phyloP scores from a whole-genome alignment of 2,888 invertebrate species.

The Eudemis profundana region DNA sequence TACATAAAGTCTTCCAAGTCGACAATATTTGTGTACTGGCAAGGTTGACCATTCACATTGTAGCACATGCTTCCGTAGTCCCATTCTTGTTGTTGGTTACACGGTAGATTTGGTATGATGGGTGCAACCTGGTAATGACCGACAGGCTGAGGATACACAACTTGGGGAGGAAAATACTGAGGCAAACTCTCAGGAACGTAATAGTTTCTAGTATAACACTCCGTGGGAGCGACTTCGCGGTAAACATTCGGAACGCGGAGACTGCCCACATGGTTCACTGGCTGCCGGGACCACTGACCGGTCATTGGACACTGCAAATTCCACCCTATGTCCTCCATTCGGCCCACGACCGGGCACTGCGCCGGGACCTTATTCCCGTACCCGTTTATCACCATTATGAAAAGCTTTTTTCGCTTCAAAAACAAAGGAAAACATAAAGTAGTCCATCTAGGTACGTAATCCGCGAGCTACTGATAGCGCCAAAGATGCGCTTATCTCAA shows the following conservation, averaged over 20 bases:
- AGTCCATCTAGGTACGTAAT: slow-evolving; percentile 80
- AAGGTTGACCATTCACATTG: slow-evolving; percentile 87
- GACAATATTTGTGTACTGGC: slow-evolving; percentile 87
- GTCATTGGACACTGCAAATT: slow-evolving; percentile 68
- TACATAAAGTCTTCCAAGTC: slow-evolving; percentile 92
- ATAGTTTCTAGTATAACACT: slow-evolving; percentile 63
- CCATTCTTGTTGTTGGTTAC: slow-evolving; percentile 82
- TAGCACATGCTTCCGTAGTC: slow-evolving; percentile 88
- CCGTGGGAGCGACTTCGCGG: slow-evolving; percentile 57
- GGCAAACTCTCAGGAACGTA: slow-evolving; percentile 55
- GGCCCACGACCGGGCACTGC: slow-evolving; percentile 65
- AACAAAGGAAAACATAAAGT: slow-evolving; percentile 50
- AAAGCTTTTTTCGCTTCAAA: slow-evolving; percentile 48
- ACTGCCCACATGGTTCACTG: slow-evolving; percentile 57
- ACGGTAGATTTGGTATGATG: slow-evolving; percentile 74
- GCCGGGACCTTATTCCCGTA: slow-evolving; percentile 56
- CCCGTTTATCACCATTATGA: slow-evolving; percentile 69
- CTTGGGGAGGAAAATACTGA: slow-evolving; percentile 56
- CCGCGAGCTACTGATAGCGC: slow-evolving; percentile 78
- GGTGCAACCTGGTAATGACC: slow-evolving; percentile 56
- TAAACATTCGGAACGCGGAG: slow-evolving; percentile 56
- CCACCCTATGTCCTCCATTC: slow-evolving; percentile 67
- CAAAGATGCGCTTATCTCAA: slow-evolving; percentile 77
- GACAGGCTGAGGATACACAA: slow-evolving; percentile 54
- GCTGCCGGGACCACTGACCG: slow-evolving; percentile 65